Evolutionary conservation across 2,113 vertebrate genomes (phyloP), one percentile per base, ranked within the genome.

Genomic region (Plectropomus leopardus): DNA sequence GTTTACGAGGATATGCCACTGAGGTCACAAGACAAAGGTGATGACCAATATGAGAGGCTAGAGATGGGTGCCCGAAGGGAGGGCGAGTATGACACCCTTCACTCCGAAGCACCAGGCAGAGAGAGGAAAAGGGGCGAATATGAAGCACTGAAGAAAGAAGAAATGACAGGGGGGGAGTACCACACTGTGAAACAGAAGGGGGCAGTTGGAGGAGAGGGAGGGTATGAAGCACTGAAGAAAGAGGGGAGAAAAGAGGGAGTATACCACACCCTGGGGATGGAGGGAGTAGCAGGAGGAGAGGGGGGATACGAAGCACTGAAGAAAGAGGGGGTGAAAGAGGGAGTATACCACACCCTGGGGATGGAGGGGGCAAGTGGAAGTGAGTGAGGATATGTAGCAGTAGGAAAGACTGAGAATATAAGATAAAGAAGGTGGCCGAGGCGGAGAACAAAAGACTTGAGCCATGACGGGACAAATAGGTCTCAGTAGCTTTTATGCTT

Each of bases 1-100:
- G 3, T 88, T 65, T 88, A 89, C 15, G 80, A 90, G 24, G 77
- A 89, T 44, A 21, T 88, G 53, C 8, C 2, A 0, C 1, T 83
- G 65, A 44, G 0, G 11, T 1, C 1, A 17, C 42, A 0, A 74
- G 76, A 47, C 0, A 28, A 0, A 32, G 82, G 57, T 5, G 85
- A 78, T 4, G 66, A 65, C 5, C 59, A 53, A 5, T 90, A 92
- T 3, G 79, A 91, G 19, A 3, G 1, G 9, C 65, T 92, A 23
- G 14, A n/a, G 5, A 15, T 5, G 32, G 36, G 51, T 44, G 19
- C 17, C 24, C 6, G 45, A 42, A 55, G 3, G 10, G 51, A 66
- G 0, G 80, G 17, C 1, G 44, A 16, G 0, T 90, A 90, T 24
- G 47, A 88, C 36, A 82, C 53, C 0, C 6, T 88, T 50, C n/a